Evolutionary conservation across 1,140 invertebrate species (phyloP).

Genomic region (Oryzaephilus surinamensis): DNA sequence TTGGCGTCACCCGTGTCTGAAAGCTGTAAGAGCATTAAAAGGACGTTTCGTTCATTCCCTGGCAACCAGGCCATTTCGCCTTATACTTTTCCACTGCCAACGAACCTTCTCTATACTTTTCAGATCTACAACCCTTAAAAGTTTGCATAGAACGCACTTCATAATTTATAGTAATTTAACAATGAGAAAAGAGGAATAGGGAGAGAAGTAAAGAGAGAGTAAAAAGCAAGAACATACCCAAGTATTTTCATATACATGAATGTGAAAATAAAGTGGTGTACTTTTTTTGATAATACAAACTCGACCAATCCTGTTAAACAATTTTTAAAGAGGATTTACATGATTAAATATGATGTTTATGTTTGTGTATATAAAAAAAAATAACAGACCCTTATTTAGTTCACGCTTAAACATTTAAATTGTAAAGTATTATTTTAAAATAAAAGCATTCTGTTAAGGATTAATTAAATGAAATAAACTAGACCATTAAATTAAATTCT

Average conservation of each 20-base stretch:
- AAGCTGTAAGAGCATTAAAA: conserved; percentile 25
- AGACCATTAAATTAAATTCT: too few relatives aligned
- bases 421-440: too few relatives aligned
- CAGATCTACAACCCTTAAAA: conserved; percentile 24
- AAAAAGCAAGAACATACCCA: conserved; percentile 14
- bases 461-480: too few relatives aligned
- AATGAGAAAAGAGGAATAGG: not conserved
- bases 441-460: too few relatives aligned
- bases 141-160: conserved; percentile 20
- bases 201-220: not conserved
- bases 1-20: conserved; percentile 15
- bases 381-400: too few relatives aligned
- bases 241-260: conserved; percentile 14
- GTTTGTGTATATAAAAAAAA: too few relatives aligned
- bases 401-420: too few relatives aligned
- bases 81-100: conserved; percentile 7
- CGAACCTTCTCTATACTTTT: conserved; percentile 16
- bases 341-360: too few relatives aligned
- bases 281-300: conserved; percentile 6
- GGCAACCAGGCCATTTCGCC: too few relatives aligned
- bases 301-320: conserved; percentile 11
- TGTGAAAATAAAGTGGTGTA: too few relatives aligned
- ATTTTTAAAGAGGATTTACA: conserved; percentile 22
- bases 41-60: conserved; percentile 10
- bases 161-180: conserved; percentile 23